Percentiles rank a stretch among this genome's conserved stretches.
Conservation (phyloP, 2,797 vertebrate genomes). For the Xiphophorus birchmanni region DNA sequence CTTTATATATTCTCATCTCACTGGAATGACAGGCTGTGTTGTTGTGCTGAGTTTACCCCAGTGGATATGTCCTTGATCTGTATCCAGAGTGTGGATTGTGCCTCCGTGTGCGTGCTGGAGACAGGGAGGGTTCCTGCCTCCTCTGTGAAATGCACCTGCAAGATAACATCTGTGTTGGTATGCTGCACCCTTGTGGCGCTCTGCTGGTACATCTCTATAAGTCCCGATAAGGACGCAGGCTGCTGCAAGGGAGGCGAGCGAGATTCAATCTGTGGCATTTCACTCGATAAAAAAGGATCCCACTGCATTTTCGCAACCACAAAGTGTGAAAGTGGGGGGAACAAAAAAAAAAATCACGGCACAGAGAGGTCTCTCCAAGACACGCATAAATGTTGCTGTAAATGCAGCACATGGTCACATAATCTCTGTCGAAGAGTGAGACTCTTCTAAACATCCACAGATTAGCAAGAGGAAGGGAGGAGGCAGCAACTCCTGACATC, state of each 20-base stretch:
- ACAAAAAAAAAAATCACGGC: constrained; percentile 20
- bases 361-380: constrained; percentile 17
- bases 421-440: constrained; percentile 40
- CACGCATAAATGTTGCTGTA: constrained; percentile 41
- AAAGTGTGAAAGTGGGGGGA: constrained; percentile 2
- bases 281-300: constrained; percentile 61
- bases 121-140: constrained; percentile 13
- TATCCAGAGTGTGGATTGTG: constrained; percentile 47
- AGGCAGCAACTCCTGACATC: constrained; percentile 21
- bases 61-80: constrained; percentile 66
- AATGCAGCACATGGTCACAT: constrained; percentile 27
- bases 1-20: constrained; percentile 44
- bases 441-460: constrained; percentile 25
- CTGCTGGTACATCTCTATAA: constrained; percentile 70
- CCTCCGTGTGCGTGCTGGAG: constrained; percentile 21
- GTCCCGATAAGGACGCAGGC: constrained; percentile 57
- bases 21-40: constrained; percentile 45
- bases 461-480: constrained; percentile 27
- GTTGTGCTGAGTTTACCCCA: constrained; percentile 50
- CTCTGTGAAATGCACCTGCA: constrained; percentile 52
- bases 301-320: constrained; percentile 40
- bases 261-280: constrained; percentile 71
- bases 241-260: constrained; percentile 57
- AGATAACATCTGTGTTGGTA: constrained; percentile 79
- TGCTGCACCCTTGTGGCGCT: constrained; percentile 81